Conservation (phyloP, 2,888 invertebrate species). For the Nomada ferruginata region DNA sequence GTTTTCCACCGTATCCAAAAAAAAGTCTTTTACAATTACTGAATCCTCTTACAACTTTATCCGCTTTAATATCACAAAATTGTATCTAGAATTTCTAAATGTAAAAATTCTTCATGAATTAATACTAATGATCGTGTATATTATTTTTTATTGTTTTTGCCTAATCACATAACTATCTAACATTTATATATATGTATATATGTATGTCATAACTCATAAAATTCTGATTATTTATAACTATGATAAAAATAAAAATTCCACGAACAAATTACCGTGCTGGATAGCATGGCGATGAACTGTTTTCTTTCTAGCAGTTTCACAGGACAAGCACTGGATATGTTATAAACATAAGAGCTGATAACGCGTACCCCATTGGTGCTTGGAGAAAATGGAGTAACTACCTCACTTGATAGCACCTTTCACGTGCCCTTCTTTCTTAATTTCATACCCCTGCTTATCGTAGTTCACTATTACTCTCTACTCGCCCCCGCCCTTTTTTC, state of each 20-base stretch:
- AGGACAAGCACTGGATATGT: conserved; percentile 33
- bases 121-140: too few species aligned
- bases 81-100: too few species aligned
- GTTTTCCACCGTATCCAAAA: not conserved
- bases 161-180: too few species aligned
- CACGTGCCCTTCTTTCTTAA: conserved; percentile 55
- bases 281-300: conserved; percentile 16
- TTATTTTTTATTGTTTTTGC: too few species aligned
- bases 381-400: conserved; percentile 65
- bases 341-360: conserved; percentile 62
- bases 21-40: too few species aligned
- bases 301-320: conserved; percentile 20
- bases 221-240: too few species aligned
- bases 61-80: too few species aligned
- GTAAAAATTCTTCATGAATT: too few species aligned
- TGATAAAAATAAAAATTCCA: too few species aligned
- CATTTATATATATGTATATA: too few species aligned
- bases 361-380: conserved; percentile 63
- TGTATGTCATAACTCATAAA: too few species aligned
- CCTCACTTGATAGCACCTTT: conserved; percentile 49
- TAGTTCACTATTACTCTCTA: conserved; percentile 51
- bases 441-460: conserved; percentile 61
- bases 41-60: too few species aligned
- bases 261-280: conserved; percentile 18
- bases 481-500: conserved; percentile 1